Evolutionary conservation across 1,140 invertebrate species (phyloP).

Genomic region (Holotrichia oblita): DNA sequence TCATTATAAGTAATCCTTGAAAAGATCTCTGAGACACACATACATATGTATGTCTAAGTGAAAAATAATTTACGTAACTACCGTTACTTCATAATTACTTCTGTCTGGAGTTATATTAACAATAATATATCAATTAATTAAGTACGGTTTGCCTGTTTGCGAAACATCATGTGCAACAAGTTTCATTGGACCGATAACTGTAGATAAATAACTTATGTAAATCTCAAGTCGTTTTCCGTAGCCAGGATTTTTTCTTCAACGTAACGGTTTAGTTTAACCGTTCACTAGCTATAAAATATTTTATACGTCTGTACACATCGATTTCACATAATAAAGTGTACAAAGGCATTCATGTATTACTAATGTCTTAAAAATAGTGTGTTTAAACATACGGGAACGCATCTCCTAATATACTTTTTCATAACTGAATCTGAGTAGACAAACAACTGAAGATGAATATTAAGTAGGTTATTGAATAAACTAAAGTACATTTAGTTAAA

Average conservation of each 20-base stretch:
- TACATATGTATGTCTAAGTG: not conserved
- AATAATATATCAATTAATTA: conserved; percentile 10
- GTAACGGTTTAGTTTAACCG: not conserved
- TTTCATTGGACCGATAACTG: conserved; percentile 2
- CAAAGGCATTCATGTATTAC: no score
- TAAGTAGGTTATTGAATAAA: no score
- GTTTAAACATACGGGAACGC: no score
- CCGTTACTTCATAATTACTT: not conserved
- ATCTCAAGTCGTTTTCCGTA: not conserved
- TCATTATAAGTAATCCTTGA: no score
- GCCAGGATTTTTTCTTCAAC: not conserved
- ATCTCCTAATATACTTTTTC: no score
- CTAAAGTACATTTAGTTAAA: no score
- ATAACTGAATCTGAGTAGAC: no score
- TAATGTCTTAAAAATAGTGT: no score
- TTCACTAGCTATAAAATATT: not conserved
- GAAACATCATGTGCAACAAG: not conserved
- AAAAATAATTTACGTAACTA: not conserved
- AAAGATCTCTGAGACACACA: no score
- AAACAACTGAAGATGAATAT: no score
- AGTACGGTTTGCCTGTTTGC: not conserved
- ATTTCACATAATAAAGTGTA: no score
- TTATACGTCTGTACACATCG: not conserved
- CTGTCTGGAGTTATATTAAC: not conserved
- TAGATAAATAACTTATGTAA: not conserved